A percentile compares a stretch with the other conserved stretches of the same genome.
These are phyloP conservation scores for Semaprochilodus insignis DNA, from an alignment of 2,797 vertebrate genomes.

Conservation along the genomic window DNA sequence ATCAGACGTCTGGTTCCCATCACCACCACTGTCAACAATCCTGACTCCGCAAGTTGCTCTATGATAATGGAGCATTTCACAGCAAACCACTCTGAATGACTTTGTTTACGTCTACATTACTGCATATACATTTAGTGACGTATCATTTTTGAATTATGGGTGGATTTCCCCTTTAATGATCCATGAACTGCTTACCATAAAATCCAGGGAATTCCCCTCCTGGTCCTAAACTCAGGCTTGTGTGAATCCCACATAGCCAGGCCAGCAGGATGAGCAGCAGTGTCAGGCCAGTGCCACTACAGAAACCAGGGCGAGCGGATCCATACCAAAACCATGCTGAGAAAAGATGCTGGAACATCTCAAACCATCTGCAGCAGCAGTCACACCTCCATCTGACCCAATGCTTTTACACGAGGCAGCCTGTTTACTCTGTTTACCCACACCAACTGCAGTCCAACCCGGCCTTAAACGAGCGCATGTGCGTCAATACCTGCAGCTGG, in stretches of 20 bases:
- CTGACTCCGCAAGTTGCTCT: too few relatives aligned
- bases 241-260: slow-evolving; percentile 71
- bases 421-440: too few relatives aligned
- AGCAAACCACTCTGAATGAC: too few relatives aligned
- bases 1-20: too few relatives aligned
- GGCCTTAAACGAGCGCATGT: too few relatives aligned
- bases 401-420: background rate
- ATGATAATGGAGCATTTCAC: too few relatives aligned
- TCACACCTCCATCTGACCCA: slow-evolving; percentile 1
- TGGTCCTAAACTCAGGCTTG: slow-evolving; percentile 76
- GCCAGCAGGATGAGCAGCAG: slow-evolving; percentile 63
- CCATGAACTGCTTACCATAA: slow-evolving; percentile 69
- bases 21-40: too few relatives aligned
- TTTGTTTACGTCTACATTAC: too few relatives aligned
- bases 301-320: slow-evolving; percentile 74
- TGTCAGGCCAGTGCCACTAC: slow-evolving; percentile 69
- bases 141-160: too few relatives aligned
- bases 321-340: slow-evolving; percentile 71
- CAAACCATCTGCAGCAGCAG: background rate
- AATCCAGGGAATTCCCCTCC: slow-evolving; percentile 76
- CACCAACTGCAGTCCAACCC: background rate
- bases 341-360: slow-evolving; percentile 66
- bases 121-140: too few relatives aligned
- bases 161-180: background rate
- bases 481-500: too few relatives aligned